phyloP scores from a whole-genome alignment of 2,888 invertebrate genomes.

The Cerastis rubricosa region DNA sequence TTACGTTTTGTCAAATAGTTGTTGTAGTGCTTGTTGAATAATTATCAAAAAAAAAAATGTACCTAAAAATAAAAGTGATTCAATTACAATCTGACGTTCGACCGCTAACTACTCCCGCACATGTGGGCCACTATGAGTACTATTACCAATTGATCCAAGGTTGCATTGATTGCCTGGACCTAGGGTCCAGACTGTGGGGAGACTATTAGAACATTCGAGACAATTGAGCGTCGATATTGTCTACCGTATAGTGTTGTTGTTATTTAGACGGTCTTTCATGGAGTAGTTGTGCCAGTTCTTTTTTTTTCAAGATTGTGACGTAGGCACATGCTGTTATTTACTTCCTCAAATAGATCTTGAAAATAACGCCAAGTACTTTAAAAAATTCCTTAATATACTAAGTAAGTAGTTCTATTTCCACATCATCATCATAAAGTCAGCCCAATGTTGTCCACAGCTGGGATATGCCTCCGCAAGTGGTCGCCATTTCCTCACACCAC shows the following conservation, averaged over 20 bases:
- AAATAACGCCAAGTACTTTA: too few species aligned
- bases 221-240: constrained; percentile 16
- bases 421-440: not conserved
- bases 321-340: not conserved
- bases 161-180: constrained; percentile 39
- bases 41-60: too few species aligned
- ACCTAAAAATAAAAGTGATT: not conserved
- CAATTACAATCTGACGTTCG: not conserved
- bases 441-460: not conserved
- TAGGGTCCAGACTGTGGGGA: constrained; percentile 17
- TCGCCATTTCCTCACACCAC: not conserved
- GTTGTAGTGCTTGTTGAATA: too few species aligned
- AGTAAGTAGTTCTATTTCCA: not conserved
- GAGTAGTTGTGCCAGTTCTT: not conserved
- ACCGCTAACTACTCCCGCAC: not conserved
- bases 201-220: constrained; percentile 6
- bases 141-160: constrained; percentile 56
- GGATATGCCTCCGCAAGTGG: not conserved
- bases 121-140: not conserved
- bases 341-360: not conserved
- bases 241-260: not conserved
- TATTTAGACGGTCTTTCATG: not conserved
- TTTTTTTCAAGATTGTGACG: not conserved
- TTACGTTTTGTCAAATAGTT: too few species aligned
- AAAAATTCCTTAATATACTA: not conserved